Evolutionary conservation across 2,888 invertebrate genomes (phyloP), one percentile per base, ranked within the genome.

Genomic region (Oligia fasciuncula): DNA sequence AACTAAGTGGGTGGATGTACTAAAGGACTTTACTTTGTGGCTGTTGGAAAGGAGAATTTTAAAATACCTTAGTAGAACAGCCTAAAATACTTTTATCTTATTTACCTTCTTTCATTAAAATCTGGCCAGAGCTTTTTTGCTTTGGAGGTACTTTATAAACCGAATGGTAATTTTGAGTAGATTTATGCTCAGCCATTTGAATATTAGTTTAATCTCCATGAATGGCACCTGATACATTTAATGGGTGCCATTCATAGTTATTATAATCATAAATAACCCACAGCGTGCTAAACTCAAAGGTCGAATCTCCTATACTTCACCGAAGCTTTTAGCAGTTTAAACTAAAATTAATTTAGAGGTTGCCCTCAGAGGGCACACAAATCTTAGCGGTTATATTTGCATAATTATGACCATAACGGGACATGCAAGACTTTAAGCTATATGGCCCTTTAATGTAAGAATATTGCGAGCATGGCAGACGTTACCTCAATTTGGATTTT

Each of bases 271-370:
- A 35, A 17, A 57, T 63, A 46, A 65, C 29, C 54, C 14, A 67
- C 43, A 71, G 23, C 46, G 57, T 68, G 60, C 51, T n/a, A 51
- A 65, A 70, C 51, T 62, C n/a, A 77, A 69, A 80, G 73, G 76
- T 72, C 46, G 0, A 73, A 57, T 76, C 49, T 74, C 54, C 72
- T 35, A 77, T 73, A 79, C 68, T 69, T 46, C 57, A 72, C 54
- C 51, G 57, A 80, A 76, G 77, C 83, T 81, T 84, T 88, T 84
- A 87, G 81, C 73, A 73, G 83, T 83, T 85, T 76, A 80, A 81
- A 86, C 79, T 85, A 60, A 86, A 83, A 89, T 87, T 87, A 85
- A 89, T 90, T 84, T 82, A 76, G 85, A 78, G 79, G 82, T 81
- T 75, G 29, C 62, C 62, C 79, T 72, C 67, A 54, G 62, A 75